A percentile compares a stretch with the other conserved stretches of the same genome.
Evolutionary conservation across 1,140 invertebrate species (phyloP).

Genomic region (Proctacanthus coquilletti): DNA sequence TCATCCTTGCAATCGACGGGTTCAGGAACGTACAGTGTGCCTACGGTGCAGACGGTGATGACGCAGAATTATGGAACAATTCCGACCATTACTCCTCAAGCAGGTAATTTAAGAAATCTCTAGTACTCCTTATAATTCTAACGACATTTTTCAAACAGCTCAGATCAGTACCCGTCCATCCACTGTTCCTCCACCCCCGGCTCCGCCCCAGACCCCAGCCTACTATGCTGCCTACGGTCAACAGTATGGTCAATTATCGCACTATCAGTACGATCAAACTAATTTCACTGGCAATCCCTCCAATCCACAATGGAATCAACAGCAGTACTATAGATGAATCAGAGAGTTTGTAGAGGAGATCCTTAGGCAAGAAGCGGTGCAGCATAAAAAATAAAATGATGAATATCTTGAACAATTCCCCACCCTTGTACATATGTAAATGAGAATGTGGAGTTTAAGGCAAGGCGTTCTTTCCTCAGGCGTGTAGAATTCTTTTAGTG

Average conservation of each 20-base stretch:
- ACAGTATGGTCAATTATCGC: constrained; percentile 1
- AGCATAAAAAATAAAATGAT: no score
- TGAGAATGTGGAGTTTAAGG: no score
- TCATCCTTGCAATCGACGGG: neutral
- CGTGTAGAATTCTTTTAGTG: no score
- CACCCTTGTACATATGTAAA: no score
- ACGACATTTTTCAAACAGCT: no score
- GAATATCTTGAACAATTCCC: no score
- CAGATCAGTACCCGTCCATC: neutral
- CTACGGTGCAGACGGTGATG: neutral
- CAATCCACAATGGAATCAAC: constrained; percentile 1
- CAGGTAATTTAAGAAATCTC: neutral
- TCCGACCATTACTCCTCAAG: neutral
- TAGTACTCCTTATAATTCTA: neutral
- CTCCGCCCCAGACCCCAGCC: neutral
- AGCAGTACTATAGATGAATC: constrained; percentile 5
- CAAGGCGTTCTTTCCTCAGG: no score
- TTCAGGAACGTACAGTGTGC: neutral
- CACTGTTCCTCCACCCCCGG: neutral
- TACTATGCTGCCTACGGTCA: neutral
- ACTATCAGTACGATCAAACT: neutral
- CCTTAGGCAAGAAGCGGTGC: no score
- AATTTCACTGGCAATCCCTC: neutral
- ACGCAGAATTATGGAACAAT: constrained; percentile 1
- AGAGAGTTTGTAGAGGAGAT: no score